Conservation (phyloP, 2,888 invertebrate species). For the Eupithecia pulchellata region DNA sequence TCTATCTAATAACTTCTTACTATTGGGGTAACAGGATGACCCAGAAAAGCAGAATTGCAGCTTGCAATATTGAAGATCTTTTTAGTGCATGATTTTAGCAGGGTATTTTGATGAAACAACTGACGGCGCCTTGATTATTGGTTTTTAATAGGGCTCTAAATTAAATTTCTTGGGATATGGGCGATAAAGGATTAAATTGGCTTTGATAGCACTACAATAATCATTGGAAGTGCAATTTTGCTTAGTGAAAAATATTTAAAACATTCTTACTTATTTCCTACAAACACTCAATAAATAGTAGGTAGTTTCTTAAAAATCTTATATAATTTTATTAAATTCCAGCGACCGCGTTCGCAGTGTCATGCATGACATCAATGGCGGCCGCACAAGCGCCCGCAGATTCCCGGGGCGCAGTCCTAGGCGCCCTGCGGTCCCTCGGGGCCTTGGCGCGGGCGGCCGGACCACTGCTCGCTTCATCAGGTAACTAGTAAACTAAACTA, state of each 20-base stretch:
- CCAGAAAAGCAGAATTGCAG: neutral
- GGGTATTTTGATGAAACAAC: neutral
- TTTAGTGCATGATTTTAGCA: neutral
- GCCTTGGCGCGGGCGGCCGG: slow-evolving; percentile 97
- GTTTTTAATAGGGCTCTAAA: neutral
- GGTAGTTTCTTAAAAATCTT: neutral
- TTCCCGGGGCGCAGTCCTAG: slow-evolving; percentile 96
- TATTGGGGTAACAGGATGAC: neutral
- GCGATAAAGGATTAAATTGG: no score
- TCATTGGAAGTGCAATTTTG: no score
- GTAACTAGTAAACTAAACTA: no score
- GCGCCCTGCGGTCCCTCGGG: slow-evolving; percentile 97
- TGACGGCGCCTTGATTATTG: neutral
- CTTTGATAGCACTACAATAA: no score
- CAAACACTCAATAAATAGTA: neutral
- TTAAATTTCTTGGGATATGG: no score
- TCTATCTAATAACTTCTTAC: no score
- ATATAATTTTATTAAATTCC: slow-evolving; percentile 8
- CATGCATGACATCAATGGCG: slow-evolving; percentile 97
- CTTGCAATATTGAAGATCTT: slow-evolving; percentile 1
- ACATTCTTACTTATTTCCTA: neutral
- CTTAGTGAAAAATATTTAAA: no score
- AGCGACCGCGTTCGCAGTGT: slow-evolving; percentile 97
- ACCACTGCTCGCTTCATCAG: slow-evolving; percentile 93
- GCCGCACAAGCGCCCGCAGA: slow-evolving; percentile 90